These are phyloP conservation scores for Sanderia malayensis DNA, from an alignment of 30 jellyfish, hydroid and myxozoan species.

Conservation along the genomic window DNA sequence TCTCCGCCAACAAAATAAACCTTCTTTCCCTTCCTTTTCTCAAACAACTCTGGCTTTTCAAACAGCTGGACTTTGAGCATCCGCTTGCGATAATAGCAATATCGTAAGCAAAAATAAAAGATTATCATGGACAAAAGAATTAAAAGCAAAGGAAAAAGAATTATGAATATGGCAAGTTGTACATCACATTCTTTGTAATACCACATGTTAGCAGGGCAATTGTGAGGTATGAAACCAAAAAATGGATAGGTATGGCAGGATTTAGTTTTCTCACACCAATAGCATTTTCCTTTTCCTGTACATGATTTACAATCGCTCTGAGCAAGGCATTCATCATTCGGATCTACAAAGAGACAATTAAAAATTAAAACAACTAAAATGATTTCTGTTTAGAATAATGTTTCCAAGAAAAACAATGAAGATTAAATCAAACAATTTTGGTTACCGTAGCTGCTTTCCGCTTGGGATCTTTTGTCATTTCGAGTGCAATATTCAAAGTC, in stretches of 20 bases:
- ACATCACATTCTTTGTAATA: constrained; percentile 92
- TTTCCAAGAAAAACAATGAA: no score
- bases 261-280: constrained; percentile 93
- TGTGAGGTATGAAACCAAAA: constrained; percentile 92
- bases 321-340: constrained; percentile 45
- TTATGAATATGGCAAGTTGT: constrained; percentile 85
- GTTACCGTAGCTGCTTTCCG: no score
- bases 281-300: constrained; percentile 77
- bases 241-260: constrained; percentile 94
- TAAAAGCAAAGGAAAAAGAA: constrained; percentile 78
- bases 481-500: constrained; percentile 59
- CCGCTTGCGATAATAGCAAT: constrained; percentile 75
- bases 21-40: constrained; percentile 82
- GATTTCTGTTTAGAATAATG: no score
- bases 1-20: constrained; percentile 91
- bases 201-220: constrained; percentile 95
- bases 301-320: constrained; percentile 63
- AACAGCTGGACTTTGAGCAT: constrained; percentile 83
- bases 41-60: constrained; percentile 91
- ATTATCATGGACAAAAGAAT: constrained; percentile 86
- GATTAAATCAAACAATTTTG: no score
- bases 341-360: constrained; percentile 2
- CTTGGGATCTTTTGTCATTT: constrained; percentile 21
- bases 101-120: constrained; percentile 84
- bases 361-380: no score